Percentiles rank a stretch among this genome's conserved stretches.
Evolutionary conservation across 2,888 invertebrate species (phyloP).

Genomic region (Alcis repandata): DNA sequence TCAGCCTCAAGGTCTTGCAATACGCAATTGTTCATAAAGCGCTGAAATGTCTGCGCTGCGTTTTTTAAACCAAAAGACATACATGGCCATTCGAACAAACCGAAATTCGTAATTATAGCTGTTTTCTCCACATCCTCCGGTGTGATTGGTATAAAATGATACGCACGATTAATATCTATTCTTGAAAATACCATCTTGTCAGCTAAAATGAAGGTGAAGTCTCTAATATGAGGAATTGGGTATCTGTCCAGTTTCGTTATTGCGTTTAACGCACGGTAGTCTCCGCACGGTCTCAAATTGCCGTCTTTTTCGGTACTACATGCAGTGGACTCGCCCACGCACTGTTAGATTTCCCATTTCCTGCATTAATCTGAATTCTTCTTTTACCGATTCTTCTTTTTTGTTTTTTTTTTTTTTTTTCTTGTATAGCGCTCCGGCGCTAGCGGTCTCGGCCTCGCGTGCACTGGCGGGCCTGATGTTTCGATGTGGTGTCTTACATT

Average conservation of each 20-base stretch:
- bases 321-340: conserved; percentile 53
- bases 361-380: conserved; percentile 43
- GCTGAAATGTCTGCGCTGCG: too few relatives aligned
- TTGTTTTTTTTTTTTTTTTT: conserved; percentile 17
- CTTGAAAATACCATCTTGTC: conserved; percentile 16
- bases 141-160: conserved; percentile 32
- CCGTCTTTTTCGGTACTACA: conserved; percentile 50
- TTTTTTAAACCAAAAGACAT: conserved; percentile 1
- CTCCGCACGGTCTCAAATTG: conserved; percentile 54
- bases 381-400: conserved; percentile 23
- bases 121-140: conserved; percentile 5
- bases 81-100: conserved; percentile 38
- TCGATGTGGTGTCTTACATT: conserved; percentile 35
- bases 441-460: conserved; percentile 30
- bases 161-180: conserved; percentile 7
- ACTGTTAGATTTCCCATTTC: conserved; percentile 46
- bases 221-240: conserved; percentile 32
- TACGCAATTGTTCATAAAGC: conserved; percentile 47
- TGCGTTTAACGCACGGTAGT: conserved; percentile 41
- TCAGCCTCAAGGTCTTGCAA: conserved; percentile 59
- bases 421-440: background rate
- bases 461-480: conserved; percentile 36
- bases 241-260: conserved; percentile 45
- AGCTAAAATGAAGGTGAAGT: conserved; percentile 18
- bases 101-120: conserved; percentile 34